These are phyloP conservation scores for Synanthedon formicaeformis DNA, from an alignment of 2,888 invertebrate species.

Conservation along the genomic window DNA sequence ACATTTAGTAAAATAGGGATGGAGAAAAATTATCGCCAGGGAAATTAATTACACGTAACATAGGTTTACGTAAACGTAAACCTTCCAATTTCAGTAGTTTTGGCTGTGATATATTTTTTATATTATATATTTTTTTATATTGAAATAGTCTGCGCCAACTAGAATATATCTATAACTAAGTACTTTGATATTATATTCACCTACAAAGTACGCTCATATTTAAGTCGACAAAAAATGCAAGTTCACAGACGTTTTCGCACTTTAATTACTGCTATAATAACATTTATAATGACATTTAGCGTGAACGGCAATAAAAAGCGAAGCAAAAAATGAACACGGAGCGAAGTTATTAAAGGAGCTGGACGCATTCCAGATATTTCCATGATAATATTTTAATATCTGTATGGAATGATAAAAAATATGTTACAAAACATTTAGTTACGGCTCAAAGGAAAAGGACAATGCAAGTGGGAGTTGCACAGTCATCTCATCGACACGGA, in stretches of 20 bases:
- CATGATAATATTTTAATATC: slow-evolving; percentile 52
- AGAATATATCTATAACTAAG: no score
- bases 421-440: slow-evolving; percentile 52
- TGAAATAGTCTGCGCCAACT: no score
- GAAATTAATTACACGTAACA: no score
- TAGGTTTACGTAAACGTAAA: no score
- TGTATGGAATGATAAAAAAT: slow-evolving; percentile 46
- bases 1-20: no score
- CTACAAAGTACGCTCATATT: no score
- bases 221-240: no score
- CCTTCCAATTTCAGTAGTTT: no score
- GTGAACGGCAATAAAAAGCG: neutral
- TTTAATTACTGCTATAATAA: neutral
- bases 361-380: slow-evolving; percentile 39
- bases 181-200: no score
- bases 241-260: neutral
- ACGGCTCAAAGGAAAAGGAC: slow-evolving; percentile 58
- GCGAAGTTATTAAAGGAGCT: slow-evolving; percentile 6
- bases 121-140: no score
- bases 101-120: no score
- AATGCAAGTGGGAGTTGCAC: slow-evolving; percentile 44
- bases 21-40: no score
- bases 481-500: slow-evolving; percentile 67
- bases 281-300: neutral
- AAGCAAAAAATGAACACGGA: neutral